Conservation (phyloP, 2,797 vertebrate genomes). For the Hydrophis major region DNA sequence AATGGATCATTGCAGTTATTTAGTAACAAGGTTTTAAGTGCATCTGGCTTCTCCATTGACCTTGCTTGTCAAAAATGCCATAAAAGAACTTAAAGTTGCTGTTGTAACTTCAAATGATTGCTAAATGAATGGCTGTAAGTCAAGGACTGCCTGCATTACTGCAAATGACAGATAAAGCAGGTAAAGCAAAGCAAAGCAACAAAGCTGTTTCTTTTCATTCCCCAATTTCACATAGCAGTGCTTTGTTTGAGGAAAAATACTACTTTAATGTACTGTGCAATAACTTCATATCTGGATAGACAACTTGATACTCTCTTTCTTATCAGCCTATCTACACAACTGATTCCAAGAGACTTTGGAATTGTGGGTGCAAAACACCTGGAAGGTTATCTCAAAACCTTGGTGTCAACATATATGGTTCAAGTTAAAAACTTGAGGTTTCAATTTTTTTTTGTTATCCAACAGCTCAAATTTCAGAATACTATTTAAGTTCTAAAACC, state of each 20-base stretch:
- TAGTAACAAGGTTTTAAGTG: background rate
- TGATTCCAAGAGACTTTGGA: background rate
- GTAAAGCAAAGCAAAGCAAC: background rate
- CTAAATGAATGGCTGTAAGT: background rate
- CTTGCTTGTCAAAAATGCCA: background rate
- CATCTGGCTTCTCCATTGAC: background rate
- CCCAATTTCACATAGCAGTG: background rate
- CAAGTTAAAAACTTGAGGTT: background rate
- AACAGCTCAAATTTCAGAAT: background rate
- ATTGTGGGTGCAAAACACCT: background rate
- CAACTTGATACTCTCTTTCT: background rate
- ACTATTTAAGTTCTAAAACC: background rate
- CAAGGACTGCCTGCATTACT: background rate
- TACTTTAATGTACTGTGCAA: background rate
- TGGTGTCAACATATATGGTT: background rate
- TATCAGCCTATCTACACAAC: background rate
- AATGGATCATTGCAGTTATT: background rate
- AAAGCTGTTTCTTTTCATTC: background rate
- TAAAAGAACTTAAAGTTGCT: background rate
- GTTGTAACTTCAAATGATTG: background rate
- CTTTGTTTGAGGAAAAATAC: background rate
- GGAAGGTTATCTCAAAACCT: background rate
- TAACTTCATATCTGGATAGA: background rate
- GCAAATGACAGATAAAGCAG: background rate
- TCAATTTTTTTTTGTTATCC: background rate